Evolutionary conservation across 1,140 invertebrate species (phyloP).

Genomic region (Drosophila melanica): DNA sequence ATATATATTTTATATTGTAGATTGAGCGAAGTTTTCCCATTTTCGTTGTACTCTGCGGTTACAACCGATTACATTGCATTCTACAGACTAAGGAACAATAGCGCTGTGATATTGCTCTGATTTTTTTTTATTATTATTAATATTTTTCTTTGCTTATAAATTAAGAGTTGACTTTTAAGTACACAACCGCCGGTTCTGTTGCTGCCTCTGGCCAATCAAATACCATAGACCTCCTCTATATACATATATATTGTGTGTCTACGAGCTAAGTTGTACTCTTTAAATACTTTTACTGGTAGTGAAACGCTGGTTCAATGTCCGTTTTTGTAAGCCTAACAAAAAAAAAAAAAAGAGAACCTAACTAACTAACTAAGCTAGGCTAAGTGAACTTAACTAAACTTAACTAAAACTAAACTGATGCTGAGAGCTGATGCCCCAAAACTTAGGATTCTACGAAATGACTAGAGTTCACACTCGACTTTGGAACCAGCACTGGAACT

Average conservation of each 20-base stretch:
- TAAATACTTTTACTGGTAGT: slow-evolving; percentile 79
- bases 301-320: slow-evolving; percentile 78
- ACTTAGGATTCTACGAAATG: slow-evolving; percentile 71
- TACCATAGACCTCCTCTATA: slow-evolving; percentile 2
- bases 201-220: slow-evolving; percentile 60
- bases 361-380: slow-evolving; percentile 34
- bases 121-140: background rate
- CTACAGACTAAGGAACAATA: slow-evolving; percentile 75
- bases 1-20: slow-evolving; percentile 40
- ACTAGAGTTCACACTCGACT: slow-evolving; percentile 83
- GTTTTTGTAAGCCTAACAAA: slow-evolving; percentile 44
- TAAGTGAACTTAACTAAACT: slow-evolving; percentile 54
- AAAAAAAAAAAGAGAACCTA: too few relatives aligned
- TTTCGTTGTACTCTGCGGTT: slow-evolving; percentile 78
- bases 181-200: slow-evolving; percentile 73
- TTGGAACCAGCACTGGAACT: slow-evolving; percentile 57
- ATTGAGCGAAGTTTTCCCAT: slow-evolving; percentile 81
- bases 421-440: slow-evolving; percentile 20
- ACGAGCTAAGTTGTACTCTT: slow-evolving; percentile 70
- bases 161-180: slow-evolving; percentile 67
- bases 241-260: slow-evolving; percentile 16
- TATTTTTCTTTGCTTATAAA: slow-evolving; percentile 29
- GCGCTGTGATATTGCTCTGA: slow-evolving; percentile 73
- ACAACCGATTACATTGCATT: slow-evolving; percentile 64
- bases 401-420: slow-evolving; percentile 31